Evolutionary conservation across 2,888 invertebrate species (phyloP).

Genomic region (Lasius fuliginosus): DNA sequence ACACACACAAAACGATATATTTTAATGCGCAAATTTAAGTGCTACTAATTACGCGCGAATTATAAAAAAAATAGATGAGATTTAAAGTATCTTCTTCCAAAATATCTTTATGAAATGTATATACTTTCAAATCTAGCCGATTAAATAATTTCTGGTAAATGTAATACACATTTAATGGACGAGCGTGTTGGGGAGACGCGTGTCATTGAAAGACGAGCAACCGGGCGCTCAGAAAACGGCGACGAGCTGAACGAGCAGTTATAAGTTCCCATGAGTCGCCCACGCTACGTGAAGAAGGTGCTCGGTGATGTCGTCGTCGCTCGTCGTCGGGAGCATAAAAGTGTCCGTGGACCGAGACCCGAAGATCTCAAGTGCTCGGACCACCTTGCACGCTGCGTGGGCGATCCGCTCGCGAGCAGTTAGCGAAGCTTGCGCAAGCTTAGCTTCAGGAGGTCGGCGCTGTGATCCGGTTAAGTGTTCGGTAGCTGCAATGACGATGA

Average conservation of each 20-base stretch:
- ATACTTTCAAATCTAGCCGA: not conserved
- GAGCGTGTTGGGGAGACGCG: conserved; percentile 5
- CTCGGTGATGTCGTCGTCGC: conserved; percentile 83
- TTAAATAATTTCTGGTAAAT: conserved; percentile 24
- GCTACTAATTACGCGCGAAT: not conserved
- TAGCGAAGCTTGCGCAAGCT: conserved; percentile 80
- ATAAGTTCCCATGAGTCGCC: conserved; percentile 81
- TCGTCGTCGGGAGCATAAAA: conserved; percentile 84
- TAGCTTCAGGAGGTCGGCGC: conserved; percentile 44
- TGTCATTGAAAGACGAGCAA: conserved; percentile 58
- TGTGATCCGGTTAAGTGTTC: conserved; percentile 51
- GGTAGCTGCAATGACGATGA: conserved; percentile 67
- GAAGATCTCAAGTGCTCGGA: conserved; percentile 82
- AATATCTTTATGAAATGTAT: not conserved
- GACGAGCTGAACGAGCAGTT: conserved; percentile 62
- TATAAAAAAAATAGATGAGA: not conserved
- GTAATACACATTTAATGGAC: not conserved
- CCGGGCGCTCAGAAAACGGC: conserved; percentile 64
- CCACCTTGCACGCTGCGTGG: conserved; percentile 84
- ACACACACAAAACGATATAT: not conserved
- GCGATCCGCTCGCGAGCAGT: conserved; percentile 78
- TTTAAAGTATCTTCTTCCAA: not conserved
- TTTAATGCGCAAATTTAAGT: not conserved
- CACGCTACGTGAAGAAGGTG: conserved; percentile 80
- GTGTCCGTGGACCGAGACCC: conserved; percentile 80